Evolutionary conservation across 64 coral and sea anemone genomes (phyloP).

Genomic region (Cladopsammia gracilis): DNA sequence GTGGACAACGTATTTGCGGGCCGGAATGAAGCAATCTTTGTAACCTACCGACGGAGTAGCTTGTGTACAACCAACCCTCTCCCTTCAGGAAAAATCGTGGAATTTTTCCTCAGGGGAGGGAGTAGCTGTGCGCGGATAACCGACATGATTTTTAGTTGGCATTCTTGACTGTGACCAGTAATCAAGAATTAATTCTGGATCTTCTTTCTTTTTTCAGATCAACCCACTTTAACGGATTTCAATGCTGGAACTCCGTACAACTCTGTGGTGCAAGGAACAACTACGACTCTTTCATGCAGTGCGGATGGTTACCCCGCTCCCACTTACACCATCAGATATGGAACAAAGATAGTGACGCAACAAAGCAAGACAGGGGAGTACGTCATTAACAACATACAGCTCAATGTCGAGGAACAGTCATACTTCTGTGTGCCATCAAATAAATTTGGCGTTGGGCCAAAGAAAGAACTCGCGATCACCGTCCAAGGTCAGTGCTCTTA

Average conservation of each 20-base stretch:
- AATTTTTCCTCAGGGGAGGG: no score
- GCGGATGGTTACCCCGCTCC: slow-evolving; percentile 77
- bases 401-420: slow-evolving; percentile 5
- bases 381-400: background rate
- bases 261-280: slow-evolving; percentile 17
- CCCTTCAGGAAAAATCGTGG: no score
- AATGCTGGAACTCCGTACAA: slow-evolving; percentile 48
- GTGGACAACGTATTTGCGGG: no score
- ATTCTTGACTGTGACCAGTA: no score
- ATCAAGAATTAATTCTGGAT: no score
- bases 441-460: slow-evolving; percentile 44
- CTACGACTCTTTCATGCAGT: slow-evolving; percentile 46
- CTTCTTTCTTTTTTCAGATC: no score
- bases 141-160: no score
- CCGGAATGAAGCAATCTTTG: no score
- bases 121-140: no score
- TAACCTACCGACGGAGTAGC: no score
- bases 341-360: background rate
- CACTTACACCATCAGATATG: slow-evolving; percentile 30
- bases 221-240: slow-evolving; percentile 58
- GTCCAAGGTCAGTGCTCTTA: slow-evolving; percentile 52
- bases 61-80: no score
- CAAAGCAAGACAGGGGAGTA: background rate
- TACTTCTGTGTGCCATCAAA: slow-evolving; percentile 65
- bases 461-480: background rate